Evolutionary conservation across 2,113 vertebrate species (phyloP), one percentile per base, ranked within the genome.

Genomic region (rabbit (Oryctolagus cuniculus)): DNA sequence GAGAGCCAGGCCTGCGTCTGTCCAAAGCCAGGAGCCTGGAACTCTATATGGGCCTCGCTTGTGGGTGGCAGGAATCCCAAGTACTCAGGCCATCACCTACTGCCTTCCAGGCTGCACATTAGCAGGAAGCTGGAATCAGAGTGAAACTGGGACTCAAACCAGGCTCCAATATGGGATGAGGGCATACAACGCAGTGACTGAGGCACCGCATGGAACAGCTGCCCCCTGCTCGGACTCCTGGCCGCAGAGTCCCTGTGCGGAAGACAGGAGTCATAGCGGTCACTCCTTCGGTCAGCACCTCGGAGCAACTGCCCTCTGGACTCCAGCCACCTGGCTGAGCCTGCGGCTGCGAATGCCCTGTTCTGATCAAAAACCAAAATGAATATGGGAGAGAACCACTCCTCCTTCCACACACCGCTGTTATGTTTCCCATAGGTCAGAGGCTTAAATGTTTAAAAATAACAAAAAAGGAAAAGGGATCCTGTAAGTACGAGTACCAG

Each of bases 381-480:
- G 34, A 89, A 80, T n/a, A n/a, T 19, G 34, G 21, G n/a, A 31
- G 78, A 58, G 31, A 88, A 17, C 31, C 66, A 49, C 49, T 70
- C 34, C 38, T 58, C 29, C 82, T 6, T 66, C 44, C 22, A 36
- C 36, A 83, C 25, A 79, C 8, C 29, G 51, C 16, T 44, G 16
- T 61, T 64, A 72, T 70, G 83, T 88, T 83, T 66, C 92, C 91
- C 87, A 27, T 72, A 36, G 10, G 31, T 55, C 77, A 83, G 63
- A 72, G 15, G 77, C 55, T 77, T 25, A 75, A 88, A 10, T 77
- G 5, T 31, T 29, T 4, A 55, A 86, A 44, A 44, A 8, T 44
- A 44, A 7, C 44, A 74, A 55, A 74, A 63, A 24, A 7, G 64
- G n/a, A 1, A 6, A 16, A 81, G 36, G 3, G 49, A 85, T 44